Percentiles rank a stretch among this genome's conserved stretches.
Conservation (phyloP, 1,140 invertebrate species). For the Pseudomyrmex cubaensis region DNA sequence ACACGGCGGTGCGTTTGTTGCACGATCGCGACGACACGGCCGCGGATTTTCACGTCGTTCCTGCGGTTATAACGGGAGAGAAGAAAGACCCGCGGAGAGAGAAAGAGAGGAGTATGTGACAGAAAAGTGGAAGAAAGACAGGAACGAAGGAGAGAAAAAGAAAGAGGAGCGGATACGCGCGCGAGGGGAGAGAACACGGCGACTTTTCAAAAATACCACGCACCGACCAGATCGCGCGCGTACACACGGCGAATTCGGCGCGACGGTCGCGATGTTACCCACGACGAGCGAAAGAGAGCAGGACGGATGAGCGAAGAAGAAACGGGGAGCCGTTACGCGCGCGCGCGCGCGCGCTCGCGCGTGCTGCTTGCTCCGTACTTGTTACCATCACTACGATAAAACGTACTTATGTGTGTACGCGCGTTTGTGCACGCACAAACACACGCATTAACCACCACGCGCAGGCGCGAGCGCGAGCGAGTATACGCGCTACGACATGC, state of each 20-base stretch:
- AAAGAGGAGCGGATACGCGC: background rate
- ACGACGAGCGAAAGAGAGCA: conserved; percentile 8
- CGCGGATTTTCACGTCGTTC: conserved; percentile 32
- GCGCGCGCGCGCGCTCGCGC: conserved; percentile 13
- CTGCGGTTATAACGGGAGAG: conserved; percentile 54
- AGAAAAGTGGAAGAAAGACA: background rate
- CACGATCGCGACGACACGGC: background rate
- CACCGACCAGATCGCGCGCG: conserved; percentile 68
- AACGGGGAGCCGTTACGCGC: conserved; percentile 46
- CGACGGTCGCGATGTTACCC: conserved; percentile 23
- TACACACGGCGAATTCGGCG: conserved; percentile 31
- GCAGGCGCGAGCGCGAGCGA: background rate
- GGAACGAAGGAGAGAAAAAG: background rate
- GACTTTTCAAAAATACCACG: conserved; percentile 74
- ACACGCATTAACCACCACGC: background rate
- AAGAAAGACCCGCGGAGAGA: conserved; percentile 11
- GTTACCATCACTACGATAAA: background rate
- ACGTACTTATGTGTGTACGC: background rate
- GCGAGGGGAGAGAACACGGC: conserved; percentile 34
- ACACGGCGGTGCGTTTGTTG: conserved; percentile 37
- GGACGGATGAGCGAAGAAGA: background rate
- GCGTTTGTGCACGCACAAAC: background rate
- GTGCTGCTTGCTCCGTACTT: too few relatives aligned
- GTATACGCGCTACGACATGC: background rate
- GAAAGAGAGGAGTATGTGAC: background rate